Base-by-base conservation (phyloP, 2,797 vertebrate genomes). In the Coranthus polyacanthus region DNA sequence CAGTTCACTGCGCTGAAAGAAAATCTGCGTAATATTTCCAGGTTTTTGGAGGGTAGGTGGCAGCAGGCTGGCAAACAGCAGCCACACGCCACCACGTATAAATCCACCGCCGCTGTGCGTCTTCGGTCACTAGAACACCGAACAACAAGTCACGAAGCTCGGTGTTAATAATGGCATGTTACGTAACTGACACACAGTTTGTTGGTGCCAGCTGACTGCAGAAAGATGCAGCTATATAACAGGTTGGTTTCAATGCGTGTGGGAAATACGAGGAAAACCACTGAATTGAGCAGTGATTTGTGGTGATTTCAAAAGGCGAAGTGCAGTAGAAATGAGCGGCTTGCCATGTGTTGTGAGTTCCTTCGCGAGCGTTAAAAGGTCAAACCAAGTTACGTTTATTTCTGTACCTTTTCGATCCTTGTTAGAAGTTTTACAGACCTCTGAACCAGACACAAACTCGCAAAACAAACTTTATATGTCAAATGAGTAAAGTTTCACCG, bases 21-120 rank as follows among this genome's bases (percentile, higher is more conserved):
- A 29, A n/a, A 57, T 58, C 29, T 77, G 34, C 52, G 50, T 44
- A 18, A 45, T 52, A 15, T 57, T 49, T 47, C 41, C 16, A 51
- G 13, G 36, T 51, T 18, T 5, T n/a, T 16, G 15, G 44, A 42
- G 17, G 4, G 12, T 29, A 34, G 24, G 42, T 43, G 24, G 41
- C 39, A 38, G 32, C 32, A 34, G 20, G 43, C 8, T 47, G 21
- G 39, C 32, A 41, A 41, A 3, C 16, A 53, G 18, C 38, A 53
- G 34, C 17, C 43, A 13, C 42, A 12, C 13, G 41, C 26, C 24
- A 11, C 2, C 17, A 17, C n/a, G 18, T 55, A 26, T 47, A 12
- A 45, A 56, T 54, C 3, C 22, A 67, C 5, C 7, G 0, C 1
- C 18, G 1, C 0, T 12, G 36, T 16, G 45, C 11, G 10, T 37